Evolutionary conservation across 2,888 invertebrate genomes (phyloP), one percentile per base, ranked within the genome.

Genomic region (Rhamphomyia laevipes): DNA sequence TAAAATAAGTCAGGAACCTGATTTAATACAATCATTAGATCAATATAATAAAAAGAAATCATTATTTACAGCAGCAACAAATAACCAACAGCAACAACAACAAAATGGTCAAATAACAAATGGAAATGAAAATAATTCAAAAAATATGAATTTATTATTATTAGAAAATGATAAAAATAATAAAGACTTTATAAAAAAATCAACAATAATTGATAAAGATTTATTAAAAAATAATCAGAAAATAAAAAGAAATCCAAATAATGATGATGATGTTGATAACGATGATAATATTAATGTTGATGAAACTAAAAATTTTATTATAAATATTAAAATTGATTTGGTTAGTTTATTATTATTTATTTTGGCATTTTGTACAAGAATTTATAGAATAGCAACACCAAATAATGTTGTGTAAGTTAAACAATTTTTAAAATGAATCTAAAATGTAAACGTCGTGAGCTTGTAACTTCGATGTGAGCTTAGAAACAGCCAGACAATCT

Each of bases 391-490:
- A 42, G 83, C 86, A 56, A 81, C 88, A 63, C 95, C 95, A 1
- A 77, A 77, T 54, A 82, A 86, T 72, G 86, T 95, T 62, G 94
- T 95, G 93, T 94, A 78, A 82, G 90, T 81, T 13, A 13, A 37
- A 30, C 11, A 35, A 12, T 37, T 15, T 37, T 37, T 37, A 33
- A 17, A 18, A 45, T 21, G n/a, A 35, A 35, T n/a, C 13, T 35
- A n/a, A n/a, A n/a, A n/a, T n/a, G n/a, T n/a, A n/a, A n/a, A n/a
- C n/a, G n/a, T n/a, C n/a, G n/a, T n/a, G n/a, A n/a, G n/a, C n/a
- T n/a, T n/a, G n/a, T n/a, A n/a, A n/a, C n/a, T n/a, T n/a, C n/a
- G n/a, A n/a, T n/a, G n/a, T n/a, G n/a, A n/a, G n/a, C n/a, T n/a
- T n/a, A n/a, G n/a, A n/a, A n/a, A n/a, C n/a, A n/a, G n/a, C n/a